These are phyloP conservation scores for Mellilla xanthometata DNA, from an alignment of 2,888 invertebrate species.

Conservation along the genomic window DNA sequence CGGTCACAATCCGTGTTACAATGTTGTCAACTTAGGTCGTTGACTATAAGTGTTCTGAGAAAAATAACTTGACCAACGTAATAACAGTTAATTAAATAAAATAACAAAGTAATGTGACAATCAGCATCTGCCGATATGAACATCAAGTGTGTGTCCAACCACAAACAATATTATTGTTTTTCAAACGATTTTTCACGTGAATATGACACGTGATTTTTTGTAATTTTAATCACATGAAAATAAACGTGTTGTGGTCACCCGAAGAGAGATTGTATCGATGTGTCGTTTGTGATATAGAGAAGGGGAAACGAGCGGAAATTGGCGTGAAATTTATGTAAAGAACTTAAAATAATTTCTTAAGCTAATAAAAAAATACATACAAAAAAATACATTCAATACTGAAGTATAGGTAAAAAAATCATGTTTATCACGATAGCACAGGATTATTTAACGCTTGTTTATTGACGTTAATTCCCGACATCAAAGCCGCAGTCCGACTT, in stretches of 20 bases:
- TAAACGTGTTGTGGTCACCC: neutral
- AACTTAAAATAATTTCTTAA: too few relatives aligned
- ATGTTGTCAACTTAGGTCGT: neutral
- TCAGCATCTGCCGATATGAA: neutral
- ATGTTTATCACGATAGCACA: too few relatives aligned
- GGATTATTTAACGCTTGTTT: too few relatives aligned
- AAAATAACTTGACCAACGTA: neutral
- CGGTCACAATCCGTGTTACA: neutral
- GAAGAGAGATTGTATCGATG: too few relatives aligned
- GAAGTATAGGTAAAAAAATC: too few relatives aligned
- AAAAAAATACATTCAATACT: too few relatives aligned
- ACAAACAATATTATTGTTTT: neutral
- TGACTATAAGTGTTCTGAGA: neutral
- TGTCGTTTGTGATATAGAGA: too few relatives aligned
- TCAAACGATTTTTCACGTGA: neutral
- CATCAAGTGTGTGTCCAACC: neutral
- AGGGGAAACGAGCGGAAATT: too few relatives aligned
- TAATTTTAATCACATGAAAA: conserved; percentile 4
- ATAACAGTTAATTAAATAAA: neutral
- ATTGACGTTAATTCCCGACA: too few relatives aligned
- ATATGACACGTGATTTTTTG: neutral
- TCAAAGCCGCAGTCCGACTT: too few relatives aligned
- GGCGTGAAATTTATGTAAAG: too few relatives aligned
- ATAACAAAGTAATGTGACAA: neutral
- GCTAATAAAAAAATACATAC: too few relatives aligned